Percentiles rank a stretch among this genome's conserved stretches.
Evolutionary conservation across 2,888 invertebrate genomes (phyloP).

Genomic region (Ypsolopha sequella): DNA sequence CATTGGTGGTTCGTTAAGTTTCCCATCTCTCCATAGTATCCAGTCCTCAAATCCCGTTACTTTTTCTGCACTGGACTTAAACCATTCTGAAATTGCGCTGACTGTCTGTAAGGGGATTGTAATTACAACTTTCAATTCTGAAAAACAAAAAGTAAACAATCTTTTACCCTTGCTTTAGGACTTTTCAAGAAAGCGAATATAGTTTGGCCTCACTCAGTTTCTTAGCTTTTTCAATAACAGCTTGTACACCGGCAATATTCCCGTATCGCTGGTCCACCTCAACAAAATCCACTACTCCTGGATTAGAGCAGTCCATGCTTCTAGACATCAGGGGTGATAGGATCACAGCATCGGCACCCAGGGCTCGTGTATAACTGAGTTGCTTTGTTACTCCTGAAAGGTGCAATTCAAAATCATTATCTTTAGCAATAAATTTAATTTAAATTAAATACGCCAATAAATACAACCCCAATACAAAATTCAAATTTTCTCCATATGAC

Average conservation of each 20-base stretch:
- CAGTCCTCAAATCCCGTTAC: slow-evolving; percentile 76
- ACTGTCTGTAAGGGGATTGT: slow-evolving; percentile 61
- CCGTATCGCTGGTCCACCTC: slow-evolving; percentile 81
- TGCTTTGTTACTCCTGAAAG: slow-evolving; percentile 42
- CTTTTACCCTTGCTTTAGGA: slow-evolving; percentile 21
- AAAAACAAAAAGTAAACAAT: not conserved
- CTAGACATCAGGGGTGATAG: slow-evolving; percentile 37
- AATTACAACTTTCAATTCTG: slow-evolving; percentile 61
- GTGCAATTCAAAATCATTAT: no score
- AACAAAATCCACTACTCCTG: slow-evolving; percentile 80
- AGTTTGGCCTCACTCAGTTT: slow-evolving; percentile 38
- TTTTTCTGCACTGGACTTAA: slow-evolving; percentile 70
- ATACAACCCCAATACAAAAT: no score
- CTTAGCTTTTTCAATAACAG: slow-evolving; percentile 62
- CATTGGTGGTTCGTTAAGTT: slow-evolving; percentile 25
- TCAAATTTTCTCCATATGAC: no score
- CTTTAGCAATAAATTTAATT: no score
- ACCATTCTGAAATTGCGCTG: slow-evolving; percentile 82
- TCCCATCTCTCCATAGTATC: slow-evolving; percentile 77
- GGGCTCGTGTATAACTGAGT: slow-evolving; percentile 47
- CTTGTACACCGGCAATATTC: slow-evolving; percentile 71
- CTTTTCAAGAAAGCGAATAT: slow-evolving; percentile 23
- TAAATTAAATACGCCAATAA: no score
- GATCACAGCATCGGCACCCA: slow-evolving; percentile 54
- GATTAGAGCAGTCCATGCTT: slow-evolving; percentile 77